Evolutionary conservation across 2,113 vertebrate genomes (phyloP).

Genomic region (Oplegnathus fasciatus): DNA sequence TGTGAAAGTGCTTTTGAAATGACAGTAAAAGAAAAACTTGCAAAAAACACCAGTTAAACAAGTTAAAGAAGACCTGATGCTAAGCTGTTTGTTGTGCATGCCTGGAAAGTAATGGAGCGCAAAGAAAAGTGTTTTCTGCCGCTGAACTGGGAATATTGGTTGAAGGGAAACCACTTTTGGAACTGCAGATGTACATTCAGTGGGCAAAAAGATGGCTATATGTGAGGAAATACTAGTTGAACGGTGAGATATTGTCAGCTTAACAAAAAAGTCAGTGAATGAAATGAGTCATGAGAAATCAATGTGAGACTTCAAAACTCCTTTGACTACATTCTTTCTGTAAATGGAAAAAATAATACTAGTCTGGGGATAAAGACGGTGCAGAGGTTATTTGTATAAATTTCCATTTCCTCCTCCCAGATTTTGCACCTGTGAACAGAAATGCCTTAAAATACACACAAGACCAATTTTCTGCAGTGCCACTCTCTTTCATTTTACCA

Average conservation of each 20-base stretch:
- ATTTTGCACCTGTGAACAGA: not conserved
- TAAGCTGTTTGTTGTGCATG: not conserved
- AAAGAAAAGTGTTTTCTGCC: not conserved
- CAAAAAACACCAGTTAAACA: not conserved
- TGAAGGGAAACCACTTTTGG: not conserved
- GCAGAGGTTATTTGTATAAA: not conserved
- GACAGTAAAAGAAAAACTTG: not conserved
- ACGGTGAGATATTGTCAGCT: not conserved
- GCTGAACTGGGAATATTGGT: not conserved
- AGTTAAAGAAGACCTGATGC: not conserved
- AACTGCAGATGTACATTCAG: not conserved
- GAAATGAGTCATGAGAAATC: not conserved
- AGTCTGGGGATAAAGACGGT: constrained; percentile 9
- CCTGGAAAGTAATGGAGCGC: not conserved
- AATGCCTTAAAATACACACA: not conserved
- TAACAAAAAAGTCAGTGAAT: not conserved
- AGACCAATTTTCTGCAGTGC: not conserved
- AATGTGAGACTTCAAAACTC: not conserved
- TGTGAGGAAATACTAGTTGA: not conserved
- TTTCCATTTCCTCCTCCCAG: constrained; percentile 7
- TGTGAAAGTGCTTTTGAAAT: not conserved
- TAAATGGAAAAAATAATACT: not conserved
- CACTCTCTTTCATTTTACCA: not conserved
- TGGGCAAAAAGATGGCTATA: not conserved
- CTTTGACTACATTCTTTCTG: not conserved